Evolutionary conservation across 1,140 invertebrate species (phyloP), one percentile per base, ranked within the genome.

Genomic region (Hypothenemus hampei): DNA sequence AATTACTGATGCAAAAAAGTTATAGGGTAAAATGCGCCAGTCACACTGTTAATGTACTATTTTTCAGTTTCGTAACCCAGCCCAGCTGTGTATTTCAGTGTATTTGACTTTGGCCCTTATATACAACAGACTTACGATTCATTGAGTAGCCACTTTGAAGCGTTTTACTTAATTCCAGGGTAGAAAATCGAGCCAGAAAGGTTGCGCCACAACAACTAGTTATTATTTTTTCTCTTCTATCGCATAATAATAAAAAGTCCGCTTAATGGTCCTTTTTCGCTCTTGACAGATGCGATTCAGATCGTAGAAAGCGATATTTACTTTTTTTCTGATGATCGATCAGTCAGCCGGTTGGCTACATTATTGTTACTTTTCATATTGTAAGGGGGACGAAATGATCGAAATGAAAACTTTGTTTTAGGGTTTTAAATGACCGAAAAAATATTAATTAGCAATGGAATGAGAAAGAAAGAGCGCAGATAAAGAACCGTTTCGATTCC

Each of bases 401-500:
- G 26, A 11, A 31, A 31, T 31, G 26, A 11, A 31, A 31, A 31
- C 26, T 31, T 31, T 31, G 10, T 20, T 24, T 29, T 51, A 51
- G 31, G 21, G 22, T n/a, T n/a, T 29, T 51, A 23, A 20, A 10
- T 11, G 35, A 40, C 21, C 29, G 21, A 51, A 51, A 53, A 44
- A 53, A 35, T 31, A 51, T 53, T 53, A 53, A 53, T 53, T 53
- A 44, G 22, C 10, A 1, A 7, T 20, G 23, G 4, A 53, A 35
- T 43, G 39, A 24, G 43, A 40, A 54, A 44, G 43, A 40, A 45
- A 43, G 39, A 40, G 35, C 29, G 19, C 23, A 51, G 50, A 53
- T 44, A 53, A 53, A 41, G 22, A 53, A 53, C 39, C 29, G 50
- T 44, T 53, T 51, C 48, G 48, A 51, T 51, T 51, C 20, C 20